phyloP scores from a whole-genome alignment of 2,113 vertebrate species.

The Coreoperca whiteheadi region DNA sequence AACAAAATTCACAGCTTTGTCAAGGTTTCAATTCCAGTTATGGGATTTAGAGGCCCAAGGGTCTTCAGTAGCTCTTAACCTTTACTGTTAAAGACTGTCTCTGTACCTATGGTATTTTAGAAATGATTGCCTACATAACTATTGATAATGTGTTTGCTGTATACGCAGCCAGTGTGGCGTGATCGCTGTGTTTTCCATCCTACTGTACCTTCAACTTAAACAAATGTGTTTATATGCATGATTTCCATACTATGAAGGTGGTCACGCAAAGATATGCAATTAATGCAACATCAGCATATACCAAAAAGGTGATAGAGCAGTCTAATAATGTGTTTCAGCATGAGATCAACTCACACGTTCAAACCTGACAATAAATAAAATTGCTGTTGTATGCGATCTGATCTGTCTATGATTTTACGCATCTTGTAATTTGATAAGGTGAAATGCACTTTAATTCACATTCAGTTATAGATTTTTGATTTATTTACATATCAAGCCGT shows the following conservation, averaged over 20 bases:
- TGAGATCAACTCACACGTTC: conserved; percentile 54
- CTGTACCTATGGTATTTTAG: conserved; percentile 39
- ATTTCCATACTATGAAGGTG: conserved; percentile 32
- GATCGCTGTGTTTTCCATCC: conserved; percentile 51
- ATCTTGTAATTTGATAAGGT: neutral
- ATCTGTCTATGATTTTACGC: neutral
- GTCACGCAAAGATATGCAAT: conserved; percentile 35
- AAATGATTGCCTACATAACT: conserved; percentile 28
- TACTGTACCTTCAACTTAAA: conserved; percentile 54
- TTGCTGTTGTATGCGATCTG: conserved; percentile 38
- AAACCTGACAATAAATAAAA: conserved; percentile 70
- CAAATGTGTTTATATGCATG: conserved; percentile 46
- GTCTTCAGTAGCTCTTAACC: conserved; percentile 17
- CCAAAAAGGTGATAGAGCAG: conserved; percentile 8
- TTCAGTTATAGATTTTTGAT: conserved; percentile 56
- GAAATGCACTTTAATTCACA: conserved; percentile 10
- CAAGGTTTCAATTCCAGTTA: conserved; percentile 6
- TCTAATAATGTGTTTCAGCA: conserved; percentile 48
- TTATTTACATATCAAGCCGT: conserved; percentile 74
- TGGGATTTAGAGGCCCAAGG: conserved; percentile 26
- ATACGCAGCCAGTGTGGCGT: conserved; percentile 57
- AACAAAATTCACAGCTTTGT: conserved; percentile 2
- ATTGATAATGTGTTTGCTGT: conserved; percentile 49
- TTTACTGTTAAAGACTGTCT: conserved; percentile 39
- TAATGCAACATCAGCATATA: conserved; percentile 10